Conservation (phyloP, 2,113 vertebrate genomes). For the Grallaria varia region DNA sequence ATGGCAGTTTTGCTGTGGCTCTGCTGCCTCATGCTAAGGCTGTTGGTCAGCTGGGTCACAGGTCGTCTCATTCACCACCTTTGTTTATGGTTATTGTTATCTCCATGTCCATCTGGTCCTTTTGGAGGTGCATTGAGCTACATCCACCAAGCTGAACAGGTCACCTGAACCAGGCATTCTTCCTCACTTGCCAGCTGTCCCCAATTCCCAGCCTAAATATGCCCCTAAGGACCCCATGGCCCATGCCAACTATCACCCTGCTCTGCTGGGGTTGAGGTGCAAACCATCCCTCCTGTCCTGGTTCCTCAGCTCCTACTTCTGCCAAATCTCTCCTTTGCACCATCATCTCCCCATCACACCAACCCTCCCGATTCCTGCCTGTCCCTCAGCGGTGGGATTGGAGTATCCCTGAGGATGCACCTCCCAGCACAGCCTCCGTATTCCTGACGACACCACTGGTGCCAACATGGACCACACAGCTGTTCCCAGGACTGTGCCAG, state of each 20-base stretch:
- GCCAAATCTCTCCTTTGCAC: background rate
- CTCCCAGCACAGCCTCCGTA: background rate
- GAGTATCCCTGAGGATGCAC: background rate
- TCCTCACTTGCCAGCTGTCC: background rate
- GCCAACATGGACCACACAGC: background rate
- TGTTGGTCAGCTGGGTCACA: background rate
- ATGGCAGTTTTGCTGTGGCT: background rate
- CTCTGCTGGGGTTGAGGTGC: background rate
- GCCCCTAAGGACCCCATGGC: background rate
- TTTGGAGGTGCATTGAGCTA: background rate
- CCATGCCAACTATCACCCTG: background rate
- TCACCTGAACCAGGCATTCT: background rate
- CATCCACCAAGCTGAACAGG: background rate
- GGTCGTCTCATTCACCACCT: background rate
- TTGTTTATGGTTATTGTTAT: fast-evolving
- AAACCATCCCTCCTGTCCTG: background rate
- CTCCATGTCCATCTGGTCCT: background rate
- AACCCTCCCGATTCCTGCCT: background rate
- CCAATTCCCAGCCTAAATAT: background rate
- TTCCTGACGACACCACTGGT: background rate
- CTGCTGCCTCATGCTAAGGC: background rate
- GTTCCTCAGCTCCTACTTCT: background rate
- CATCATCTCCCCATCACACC: background rate
- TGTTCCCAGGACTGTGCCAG: background rate
- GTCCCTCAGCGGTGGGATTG: background rate